These are phyloP conservation scores for Trichomycterus rosablanca DNA, from an alignment of 2,113 vertebrate genomes.

Conservation along the genomic window DNA sequence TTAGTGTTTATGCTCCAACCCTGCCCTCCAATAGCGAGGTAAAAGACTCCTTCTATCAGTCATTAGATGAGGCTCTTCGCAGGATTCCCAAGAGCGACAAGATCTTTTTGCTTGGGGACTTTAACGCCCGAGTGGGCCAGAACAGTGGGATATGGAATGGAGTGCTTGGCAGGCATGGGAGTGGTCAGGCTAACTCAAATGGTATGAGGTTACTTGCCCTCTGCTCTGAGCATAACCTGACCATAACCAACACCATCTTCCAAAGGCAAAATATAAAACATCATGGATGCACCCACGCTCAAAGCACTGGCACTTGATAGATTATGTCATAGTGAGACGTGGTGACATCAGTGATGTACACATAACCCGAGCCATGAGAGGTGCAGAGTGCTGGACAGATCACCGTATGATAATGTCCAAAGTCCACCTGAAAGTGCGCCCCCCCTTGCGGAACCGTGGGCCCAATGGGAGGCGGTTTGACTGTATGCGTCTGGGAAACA, in stretches of 20 bases:
- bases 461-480: background rate
- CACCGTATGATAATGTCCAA: conserved; percentile 8
- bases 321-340: conserved; percentile 13
- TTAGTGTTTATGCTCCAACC: too few relatives aligned
- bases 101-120: too few relatives aligned
- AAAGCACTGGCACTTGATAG: conserved; percentile 24
- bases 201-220: conserved; percentile 7
- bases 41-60: too few relatives aligned
- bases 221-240: conserved; percentile 8
- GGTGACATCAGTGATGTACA: too few relatives aligned
- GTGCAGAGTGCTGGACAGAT: conserved; percentile 25
- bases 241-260: conserved; percentile 26
- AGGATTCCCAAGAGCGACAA: too few relatives aligned
- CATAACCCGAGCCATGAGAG: conserved; percentile 20
- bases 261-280: conserved; percentile 3
- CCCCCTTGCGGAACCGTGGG: background rate
- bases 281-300: too few relatives aligned
- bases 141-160: too few relatives aligned
- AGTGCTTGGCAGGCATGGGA: background rate
- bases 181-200: conserved; percentile 27
- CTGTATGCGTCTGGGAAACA: too few relatives aligned
- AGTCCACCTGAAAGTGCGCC: conserved; percentile 1
- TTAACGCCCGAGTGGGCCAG: too few relatives aligned
- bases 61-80: too few relatives aligned
- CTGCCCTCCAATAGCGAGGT: too few relatives aligned